Percentiles rank a stretch among this genome's conserved stretches.
These are phyloP conservation scores for Synanthedon formicaeformis DNA, from an alignment of 2,888 invertebrate genomes.

Conservation along the genomic window DNA sequence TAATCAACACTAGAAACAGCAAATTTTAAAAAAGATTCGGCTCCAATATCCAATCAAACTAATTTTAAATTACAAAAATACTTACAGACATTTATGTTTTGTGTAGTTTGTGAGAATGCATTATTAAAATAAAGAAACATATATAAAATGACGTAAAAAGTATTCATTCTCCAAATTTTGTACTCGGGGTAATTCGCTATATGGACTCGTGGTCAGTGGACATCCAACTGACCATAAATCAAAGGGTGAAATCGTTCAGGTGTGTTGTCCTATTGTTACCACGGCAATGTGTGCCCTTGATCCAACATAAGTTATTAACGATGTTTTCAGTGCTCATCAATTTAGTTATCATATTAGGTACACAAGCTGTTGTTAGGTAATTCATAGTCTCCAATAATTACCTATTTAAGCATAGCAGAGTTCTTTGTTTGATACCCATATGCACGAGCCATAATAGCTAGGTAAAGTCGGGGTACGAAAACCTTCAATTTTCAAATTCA, in stretches of 20 bases:
- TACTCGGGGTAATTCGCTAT: too few relatives aligned
- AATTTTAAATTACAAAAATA: constrained; percentile 21
- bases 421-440: too few relatives aligned
- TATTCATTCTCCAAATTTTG: too few relatives aligned
- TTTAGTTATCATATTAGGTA: constrained; percentile 1
- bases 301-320: constrained; percentile 35
- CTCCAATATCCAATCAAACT: constrained; percentile 5
- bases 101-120: constrained; percentile 71
- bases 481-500: too few relatives aligned
- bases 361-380: too few relatives aligned
- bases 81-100: constrained; percentile 81
- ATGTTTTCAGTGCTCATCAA: constrained; percentile 30
- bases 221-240: too few relatives aligned
- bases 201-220: too few relatives aligned
- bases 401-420: too few relatives aligned
- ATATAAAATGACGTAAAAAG: constrained; percentile 12
- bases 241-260: constrained; percentile 9
- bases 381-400: too few relatives aligned
- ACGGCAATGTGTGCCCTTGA: constrained; percentile 55
- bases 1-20: constrained; percentile 74
- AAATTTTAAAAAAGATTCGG: not conserved
- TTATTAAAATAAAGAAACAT: constrained; percentile 20
- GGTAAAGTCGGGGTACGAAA: too few relatives aligned
- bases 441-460: too few relatives aligned
- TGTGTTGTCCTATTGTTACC: constrained; percentile 42